A percentile compares a stretch with the other conserved stretches of the same genome.
Conservation (phyloP, 1,140 invertebrate species). For the Ips typographus region DNA sequence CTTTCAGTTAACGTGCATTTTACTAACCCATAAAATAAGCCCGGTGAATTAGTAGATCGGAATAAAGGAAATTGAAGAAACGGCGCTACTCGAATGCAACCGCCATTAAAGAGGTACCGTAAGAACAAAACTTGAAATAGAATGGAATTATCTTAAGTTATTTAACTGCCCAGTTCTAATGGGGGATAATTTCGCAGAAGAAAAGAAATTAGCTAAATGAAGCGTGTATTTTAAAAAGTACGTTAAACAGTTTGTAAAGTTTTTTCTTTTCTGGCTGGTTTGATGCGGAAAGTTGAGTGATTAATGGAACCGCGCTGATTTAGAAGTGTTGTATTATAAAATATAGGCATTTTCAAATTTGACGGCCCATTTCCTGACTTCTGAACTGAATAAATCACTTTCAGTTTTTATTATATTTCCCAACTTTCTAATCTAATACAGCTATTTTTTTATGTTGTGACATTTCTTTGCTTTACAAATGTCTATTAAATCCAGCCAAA, state of each 20-base stretch:
- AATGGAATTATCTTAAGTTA: not conserved
- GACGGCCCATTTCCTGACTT: not conserved
- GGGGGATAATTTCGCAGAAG: not conserved
- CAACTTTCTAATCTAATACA: too few species aligned
- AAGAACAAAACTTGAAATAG: not conserved
- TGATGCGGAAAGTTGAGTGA: not conserved
- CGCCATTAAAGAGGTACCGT: not conserved
- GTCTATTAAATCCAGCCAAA: too few species aligned
- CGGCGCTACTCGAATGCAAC: not conserved
- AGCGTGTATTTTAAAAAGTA: constrained; percentile 8
- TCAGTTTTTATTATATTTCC: too few species aligned
- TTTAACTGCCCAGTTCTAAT: not conserved
- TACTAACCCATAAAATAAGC: too few species aligned
- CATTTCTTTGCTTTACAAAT: too few species aligned
- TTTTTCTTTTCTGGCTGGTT: not conserved
- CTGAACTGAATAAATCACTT: not conserved
- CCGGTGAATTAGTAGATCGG: too few species aligned
- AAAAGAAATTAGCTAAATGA: constrained; percentile 16
- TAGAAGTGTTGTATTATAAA: constrained; percentile 3
- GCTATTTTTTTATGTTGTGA: too few species aligned
- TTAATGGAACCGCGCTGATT: not conserved
- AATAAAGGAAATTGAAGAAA: too few species aligned
- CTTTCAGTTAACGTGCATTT: too few species aligned
- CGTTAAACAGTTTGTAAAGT: not conserved
- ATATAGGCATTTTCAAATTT: constrained; percentile 1